Evolutionary conservation across 2,113 vertebrate genomes (phyloP).

Genomic region (Phylloscopus trochiloides): DNA sequence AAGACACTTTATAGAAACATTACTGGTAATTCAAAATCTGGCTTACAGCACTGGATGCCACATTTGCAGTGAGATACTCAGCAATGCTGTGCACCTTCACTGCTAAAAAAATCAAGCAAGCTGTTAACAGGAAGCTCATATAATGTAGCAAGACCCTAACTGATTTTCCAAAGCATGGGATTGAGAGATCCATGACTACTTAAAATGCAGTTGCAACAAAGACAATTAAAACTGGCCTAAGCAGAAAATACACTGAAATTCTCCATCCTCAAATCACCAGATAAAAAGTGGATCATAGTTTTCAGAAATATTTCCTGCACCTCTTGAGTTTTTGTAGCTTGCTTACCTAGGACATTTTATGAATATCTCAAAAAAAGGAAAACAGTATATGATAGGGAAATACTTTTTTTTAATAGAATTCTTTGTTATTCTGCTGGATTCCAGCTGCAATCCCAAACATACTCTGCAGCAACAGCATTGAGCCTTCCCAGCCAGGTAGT

Average conservation of each 20-base stretch:
- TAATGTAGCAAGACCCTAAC: neutral
- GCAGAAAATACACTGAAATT: neutral
- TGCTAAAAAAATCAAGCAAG: neutral
- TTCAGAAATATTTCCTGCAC: neutral
- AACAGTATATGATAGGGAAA: neutral
- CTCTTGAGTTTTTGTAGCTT: neutral
- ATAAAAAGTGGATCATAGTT: neutral
- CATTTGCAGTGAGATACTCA: neutral
- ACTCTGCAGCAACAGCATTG: neutral
- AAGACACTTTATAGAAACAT: neutral
- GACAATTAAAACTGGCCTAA: neutral
- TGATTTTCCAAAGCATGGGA: neutral
- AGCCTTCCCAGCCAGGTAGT: neutral
- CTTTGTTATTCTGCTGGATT: neutral
- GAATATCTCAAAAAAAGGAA: neutral
- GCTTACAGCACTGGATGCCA: neutral
- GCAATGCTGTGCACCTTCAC: neutral
- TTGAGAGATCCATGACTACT: neutral
- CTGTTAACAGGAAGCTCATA: neutral
- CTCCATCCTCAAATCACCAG: neutral
- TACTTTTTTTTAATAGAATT: neutral
- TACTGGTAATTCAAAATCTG: neutral
- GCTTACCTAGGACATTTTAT: neutral
- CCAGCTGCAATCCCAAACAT: neutral
- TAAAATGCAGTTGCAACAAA: neutral